Evolutionary conservation across 2,113 vertebrate species (phyloP), one percentile per base, ranked within the genome.

Genomic region (Peucedramus taeniatus): DNA sequence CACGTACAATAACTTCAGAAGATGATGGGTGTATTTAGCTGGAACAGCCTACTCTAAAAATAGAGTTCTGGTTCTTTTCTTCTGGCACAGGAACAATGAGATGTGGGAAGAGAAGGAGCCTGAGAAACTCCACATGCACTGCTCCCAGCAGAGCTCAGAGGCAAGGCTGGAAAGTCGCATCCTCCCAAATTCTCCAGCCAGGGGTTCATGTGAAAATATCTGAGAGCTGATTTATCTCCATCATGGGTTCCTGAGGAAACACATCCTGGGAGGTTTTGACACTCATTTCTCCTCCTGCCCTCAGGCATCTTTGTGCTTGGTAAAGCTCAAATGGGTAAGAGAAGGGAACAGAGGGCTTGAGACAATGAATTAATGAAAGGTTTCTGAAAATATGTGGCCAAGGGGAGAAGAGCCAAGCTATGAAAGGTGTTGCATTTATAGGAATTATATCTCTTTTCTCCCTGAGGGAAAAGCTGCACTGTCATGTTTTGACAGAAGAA

Each of bases 41-140:
- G 66, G 92, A 96, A 86, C 63, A 90, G 59, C 42, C 33, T 66
- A 8, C 10, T 54, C 45, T 28, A 89, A 80, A 96, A 95, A 94
- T 83, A 94, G 71, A 47, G 6, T 44, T 74, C 17, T 78, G 27
- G 13, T 86, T 90, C 86, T 93, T 80, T 94, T 79, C 22, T 61
- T 92, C 50, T 90, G 88, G 68, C 68, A 89, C 17, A 22, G 80
- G 68, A 94, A 92, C 91, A 96, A 92, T 94, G 69, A 87, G 44
- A 42, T 83, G 83, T 92, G 80, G 90, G 83, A 97, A 83, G 64
- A 81, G 86, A 92, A 56, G 81, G 40, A 94, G 88, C 70, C 76
- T 94, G 92, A 94, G 79, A 95, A 92, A 72, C n/a, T 90, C 57
- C 49, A 19, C 66, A 83, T 53, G 26, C 61, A 1, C 50, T 35